A percentile compares a stretch with the other conserved stretches of the same genome.
Conservation (phyloP, 2,888 invertebrate genomes). For the Nyleta sp. region DNA sequence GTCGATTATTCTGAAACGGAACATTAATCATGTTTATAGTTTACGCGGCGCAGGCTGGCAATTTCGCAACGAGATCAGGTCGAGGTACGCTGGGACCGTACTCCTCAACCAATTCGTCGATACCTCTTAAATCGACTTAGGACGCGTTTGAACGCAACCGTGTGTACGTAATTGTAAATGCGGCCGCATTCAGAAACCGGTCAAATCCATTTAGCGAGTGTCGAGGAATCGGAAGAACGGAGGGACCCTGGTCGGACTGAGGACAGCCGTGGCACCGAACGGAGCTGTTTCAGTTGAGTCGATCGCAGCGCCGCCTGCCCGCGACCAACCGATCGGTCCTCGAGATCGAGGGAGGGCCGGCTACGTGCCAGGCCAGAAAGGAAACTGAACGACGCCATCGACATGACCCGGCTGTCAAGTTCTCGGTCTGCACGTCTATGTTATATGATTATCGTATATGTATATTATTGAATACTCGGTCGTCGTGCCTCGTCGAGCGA, state of each 20-base stretch:
- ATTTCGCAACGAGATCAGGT: slow-evolving; percentile 59
- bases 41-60: slow-evolving; percentile 56
- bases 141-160: no score
- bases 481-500: background rate
- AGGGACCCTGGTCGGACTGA: slow-evolving; percentile 29
- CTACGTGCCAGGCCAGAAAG: no score
- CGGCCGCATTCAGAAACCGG: no score
- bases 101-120: no score
- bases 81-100: slow-evolving; percentile 36
- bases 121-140: background rate
- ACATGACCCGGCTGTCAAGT: slow-evolving; percentile 52
- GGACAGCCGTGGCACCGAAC: slow-evolving; percentile 24
- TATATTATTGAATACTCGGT: slow-evolving; percentile 37
- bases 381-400: slow-evolving; percentile 24
- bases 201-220: no score
- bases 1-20: slow-evolving; percentile 73
- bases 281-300: slow-evolving; percentile 23
- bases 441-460: slow-evolving; percentile 55
- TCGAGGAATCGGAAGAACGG: background rate
- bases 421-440: slow-evolving; percentile 54
- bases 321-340: slow-evolving; percentile 6
- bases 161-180: no score
- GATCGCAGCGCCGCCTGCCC: slow-evolving; percentile 17
- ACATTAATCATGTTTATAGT: slow-evolving; percentile 70
- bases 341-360: background rate